A percentile compares a stretch with the other conserved stretches of the same genome.
Conservation (phyloP, 1,140 invertebrate species). For the Sarcophaga bullata region DNA sequence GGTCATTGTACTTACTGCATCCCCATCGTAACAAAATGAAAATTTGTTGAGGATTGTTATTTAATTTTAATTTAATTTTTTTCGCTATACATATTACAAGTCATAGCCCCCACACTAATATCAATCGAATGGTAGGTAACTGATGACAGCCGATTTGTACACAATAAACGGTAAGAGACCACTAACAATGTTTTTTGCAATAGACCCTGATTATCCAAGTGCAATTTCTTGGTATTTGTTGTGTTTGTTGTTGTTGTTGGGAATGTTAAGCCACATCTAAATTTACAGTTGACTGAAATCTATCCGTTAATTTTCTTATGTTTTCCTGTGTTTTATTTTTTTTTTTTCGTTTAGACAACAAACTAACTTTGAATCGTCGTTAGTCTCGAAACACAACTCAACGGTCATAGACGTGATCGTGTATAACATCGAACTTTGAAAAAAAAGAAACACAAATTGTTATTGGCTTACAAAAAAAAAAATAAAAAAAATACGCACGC, state of each 20-base stretch:
- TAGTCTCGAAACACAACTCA: not conserved
- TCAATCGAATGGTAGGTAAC: no score
- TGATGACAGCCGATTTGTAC: no score
- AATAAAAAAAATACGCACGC: not conserved
- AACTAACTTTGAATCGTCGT: not conserved
- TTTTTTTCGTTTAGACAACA: not conserved
- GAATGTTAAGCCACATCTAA: not conserved
- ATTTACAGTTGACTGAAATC: not conserved
- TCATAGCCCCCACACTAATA: no score
- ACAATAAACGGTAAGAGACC: no score
- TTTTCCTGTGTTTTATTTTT: not conserved
- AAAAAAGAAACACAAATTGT: not conserved
- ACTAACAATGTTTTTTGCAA: not conserved
- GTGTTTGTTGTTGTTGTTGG: not conserved
- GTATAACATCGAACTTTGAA: not conserved
- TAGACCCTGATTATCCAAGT: not conserved
- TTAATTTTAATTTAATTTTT: no score
- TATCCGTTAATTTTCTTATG: slow-evolving; percentile 5
- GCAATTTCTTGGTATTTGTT: not conserved
- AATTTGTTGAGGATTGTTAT: no score
- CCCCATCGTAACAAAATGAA: no score
- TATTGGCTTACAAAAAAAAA: not conserved
- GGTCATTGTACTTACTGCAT: no score
- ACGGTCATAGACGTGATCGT: not conserved
- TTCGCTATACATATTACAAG: no score